Evolutionary conservation across 2,888 invertebrate species (phyloP), one percentile per base, ranked within the genome.

Genomic region (Drosophila melanosoma): DNA sequence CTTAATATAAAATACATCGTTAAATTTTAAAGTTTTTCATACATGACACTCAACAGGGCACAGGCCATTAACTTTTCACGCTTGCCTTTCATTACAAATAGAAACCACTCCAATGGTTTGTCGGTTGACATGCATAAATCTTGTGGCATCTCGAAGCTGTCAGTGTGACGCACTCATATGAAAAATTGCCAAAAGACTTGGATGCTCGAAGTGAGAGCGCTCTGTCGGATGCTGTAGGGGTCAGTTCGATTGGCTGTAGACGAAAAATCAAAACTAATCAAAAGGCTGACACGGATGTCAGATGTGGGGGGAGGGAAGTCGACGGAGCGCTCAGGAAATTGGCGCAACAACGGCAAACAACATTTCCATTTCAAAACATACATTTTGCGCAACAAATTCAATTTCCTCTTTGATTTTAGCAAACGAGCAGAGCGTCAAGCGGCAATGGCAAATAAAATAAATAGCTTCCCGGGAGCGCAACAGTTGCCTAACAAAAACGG

Each of bases 321-420:
- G 40, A 54, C 60, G 54, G 73, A 74, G 69, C 66, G 57, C 68
- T 60, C 83, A 85, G 83, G 87, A 85, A 85, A 87, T 87, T 87
- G 83, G 74, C 81, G 76, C 79, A 79, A 75, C 83, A 80, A 87
- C 76, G 72, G 87, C 86, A 88, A 87, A 87, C 78, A 84, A 83
- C 83, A 84, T 87, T 87, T 86, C 88, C 87, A 87, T 87, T 86
- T 72, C 79, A 86, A 72, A 81, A 87, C 86, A 87, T 88, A 87
- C 83, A 87, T 88, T 87, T 87, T 86, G 45, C 83, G 76, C 88
- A 86, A 87, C 86, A 84, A 89, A 84, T 87, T 88, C 87, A 88
- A 89, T 89, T 89, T 87, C 89, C 89, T 85, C 87, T 86, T 87
- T 87, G 87, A 87, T 87, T 87, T 88, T 82, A 84, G 88, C 81